These are phyloP conservation scores for Drosophila multiciliata DNA, from an alignment of 2,888 invertebrate species.

Conservation along the genomic window DNA sequence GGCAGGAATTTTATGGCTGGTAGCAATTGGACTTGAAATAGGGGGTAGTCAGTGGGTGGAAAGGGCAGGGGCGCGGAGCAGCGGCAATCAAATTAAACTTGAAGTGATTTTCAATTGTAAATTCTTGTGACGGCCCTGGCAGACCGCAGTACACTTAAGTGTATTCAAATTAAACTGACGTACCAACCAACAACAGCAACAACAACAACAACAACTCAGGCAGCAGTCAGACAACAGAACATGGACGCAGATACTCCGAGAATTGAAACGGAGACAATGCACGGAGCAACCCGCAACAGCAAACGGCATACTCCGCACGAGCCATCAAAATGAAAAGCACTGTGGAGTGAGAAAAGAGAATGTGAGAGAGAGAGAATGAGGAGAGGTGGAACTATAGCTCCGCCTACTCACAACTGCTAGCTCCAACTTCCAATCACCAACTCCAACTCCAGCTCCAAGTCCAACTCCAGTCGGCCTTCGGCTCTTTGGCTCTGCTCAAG, in stretches of 20 bases:
- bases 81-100: conserved; percentile 80
- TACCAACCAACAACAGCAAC: conserved; percentile 67
- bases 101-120: conserved; percentile 81
- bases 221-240: conserved; percentile 43
- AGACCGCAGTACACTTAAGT: conserved; percentile 79
- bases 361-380: background rate
- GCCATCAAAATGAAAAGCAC: conserved; percentile 23
- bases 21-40: background rate
- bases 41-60: background rate
- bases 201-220: background rate
- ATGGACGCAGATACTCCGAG: conserved; percentile 9
- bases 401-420: background rate
- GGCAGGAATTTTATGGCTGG: conserved; percentile 12
- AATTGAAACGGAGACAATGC: conserved; percentile 53
- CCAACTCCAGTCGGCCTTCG: conserved; percentile 16
- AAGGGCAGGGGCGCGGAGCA: background rate
- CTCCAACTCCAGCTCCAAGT: background rate
- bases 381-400: background rate
- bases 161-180: conserved; percentile 80
- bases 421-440: background rate
- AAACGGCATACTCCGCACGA: conserved; percentile 36
- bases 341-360: background rate
- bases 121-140: conserved; percentile 72
- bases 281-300: conserved; percentile 14
- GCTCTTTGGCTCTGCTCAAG: conserved; percentile 29